These are phyloP conservation scores for Mesitornis unicolor DNA, from an alignment of 2,113 vertebrate genomes.

Conservation along the genomic window DNA sequence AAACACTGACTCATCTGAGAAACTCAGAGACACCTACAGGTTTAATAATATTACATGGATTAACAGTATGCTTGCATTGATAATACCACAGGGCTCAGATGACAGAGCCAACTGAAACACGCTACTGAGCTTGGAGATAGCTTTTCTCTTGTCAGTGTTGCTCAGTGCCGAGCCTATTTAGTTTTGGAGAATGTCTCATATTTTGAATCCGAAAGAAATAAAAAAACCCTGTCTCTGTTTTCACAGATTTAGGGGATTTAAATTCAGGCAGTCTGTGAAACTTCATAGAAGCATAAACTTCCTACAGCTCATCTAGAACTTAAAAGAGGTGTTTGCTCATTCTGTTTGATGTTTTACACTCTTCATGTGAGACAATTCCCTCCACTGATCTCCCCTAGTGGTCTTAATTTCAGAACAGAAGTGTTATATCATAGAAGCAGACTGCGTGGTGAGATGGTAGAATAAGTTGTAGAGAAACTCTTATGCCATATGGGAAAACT, in stretches of 20 bases:
- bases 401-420: constrained; percentile 30
- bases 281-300: background rate
- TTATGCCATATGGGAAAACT: background rate
- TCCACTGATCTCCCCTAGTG: constrained; percentile 28
- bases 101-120: background rate
- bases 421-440: background rate
- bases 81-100: background rate
- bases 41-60: background rate
- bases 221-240: background rate
- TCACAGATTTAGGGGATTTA: background rate
- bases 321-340: constrained; percentile 12
- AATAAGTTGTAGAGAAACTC: background rate
- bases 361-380: constrained; percentile 1
- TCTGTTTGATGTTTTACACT: constrained; percentile 19
- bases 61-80: background rate
- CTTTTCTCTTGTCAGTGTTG: background rate
- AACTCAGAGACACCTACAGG: background rate
- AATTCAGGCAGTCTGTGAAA: background rate
- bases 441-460: background rate
- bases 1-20: background rate
- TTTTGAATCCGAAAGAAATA: background rate
- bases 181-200: background rate
- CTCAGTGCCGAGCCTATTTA: background rate
- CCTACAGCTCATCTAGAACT: constrained; percentile 9
- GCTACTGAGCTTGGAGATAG: background rate